A percentile compares a stretch with the other conserved stretches of the same genome.
phyloP scores from a whole-genome alignment of 2,888 invertebrate species.

The Orthosia gothica region DNA sequence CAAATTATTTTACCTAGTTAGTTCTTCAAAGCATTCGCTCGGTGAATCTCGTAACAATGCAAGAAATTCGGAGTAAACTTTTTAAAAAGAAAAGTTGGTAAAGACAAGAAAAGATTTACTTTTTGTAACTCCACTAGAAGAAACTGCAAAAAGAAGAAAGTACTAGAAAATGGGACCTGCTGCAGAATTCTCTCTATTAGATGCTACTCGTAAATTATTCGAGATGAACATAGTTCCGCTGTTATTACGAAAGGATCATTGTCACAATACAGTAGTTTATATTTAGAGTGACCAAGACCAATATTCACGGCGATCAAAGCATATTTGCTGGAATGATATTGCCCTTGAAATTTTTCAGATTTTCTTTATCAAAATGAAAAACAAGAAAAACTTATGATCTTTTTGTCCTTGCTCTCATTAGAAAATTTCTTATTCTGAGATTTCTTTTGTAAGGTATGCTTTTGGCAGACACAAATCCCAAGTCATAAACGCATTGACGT shows the following conservation, averaged over 20 bases:
- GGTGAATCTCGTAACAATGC: constrained; percentile 17
- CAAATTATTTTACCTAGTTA: constrained; percentile 11
- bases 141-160: constrained; percentile 31
- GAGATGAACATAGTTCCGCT: constrained; percentile 13
- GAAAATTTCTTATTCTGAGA: neutral
- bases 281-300: neutral
- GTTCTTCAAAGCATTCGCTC: constrained; percentile 27
- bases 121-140: constrained; percentile 28
- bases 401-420: neutral
- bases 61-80: constrained; percentile 36
- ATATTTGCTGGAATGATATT: neutral
- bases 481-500: too few species aligned
- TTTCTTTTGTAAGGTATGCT: too few species aligned
- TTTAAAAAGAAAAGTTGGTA: constrained; percentile 31
- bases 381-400: neutral
- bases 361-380: neutral
- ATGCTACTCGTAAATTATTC: constrained; percentile 54
- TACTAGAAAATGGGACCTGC: constrained; percentile 42
- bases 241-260: constrained; percentile 26
- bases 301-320: constrained; percentile 6
- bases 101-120: constrained; percentile 28
- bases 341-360: neutral
- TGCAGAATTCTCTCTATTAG: constrained; percentile 33
- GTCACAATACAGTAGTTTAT: constrained; percentile 1
- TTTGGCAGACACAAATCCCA: too few species aligned